Evolutionary conservation across 2,888 invertebrate genomes (phyloP).

Genomic region (Dugesia japonica): DNA sequence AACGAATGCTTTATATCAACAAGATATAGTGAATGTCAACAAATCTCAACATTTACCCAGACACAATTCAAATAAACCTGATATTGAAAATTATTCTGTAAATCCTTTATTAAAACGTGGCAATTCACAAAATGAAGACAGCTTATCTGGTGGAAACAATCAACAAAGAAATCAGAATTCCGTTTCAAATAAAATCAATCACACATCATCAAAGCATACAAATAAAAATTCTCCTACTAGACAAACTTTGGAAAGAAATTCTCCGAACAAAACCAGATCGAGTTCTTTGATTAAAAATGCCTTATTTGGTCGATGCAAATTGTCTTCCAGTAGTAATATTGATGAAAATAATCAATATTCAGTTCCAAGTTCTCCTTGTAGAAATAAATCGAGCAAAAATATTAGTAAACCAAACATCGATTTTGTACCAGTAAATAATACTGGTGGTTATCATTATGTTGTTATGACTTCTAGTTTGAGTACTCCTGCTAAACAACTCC

Average conservation of each 20-base stretch:
- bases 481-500: neutral
- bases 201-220: neutral
- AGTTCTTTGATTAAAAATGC: slow-evolving; percentile 10
- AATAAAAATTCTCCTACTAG: neutral
- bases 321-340: slow-evolving; percentile 11
- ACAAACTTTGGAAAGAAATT: slow-evolving; percentile 12
- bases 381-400: neutral
- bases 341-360: slow-evolving; percentile 1
- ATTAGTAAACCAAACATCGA: neutral
- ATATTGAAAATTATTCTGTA: neutral
- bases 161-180: neutral
- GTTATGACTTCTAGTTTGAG: neutral
- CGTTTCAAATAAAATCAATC: neutral
- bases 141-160: neutral
- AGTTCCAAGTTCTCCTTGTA: neutral
- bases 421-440: neutral
- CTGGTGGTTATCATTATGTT: slow-evolving; percentile 8
- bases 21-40: neutral
- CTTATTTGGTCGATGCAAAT: slow-evolving; percentile 14
- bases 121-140: slow-evolving; percentile 5
- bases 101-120: neutral
- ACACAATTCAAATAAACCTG: no score
- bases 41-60: neutral
- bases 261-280: neutral
- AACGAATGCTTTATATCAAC: neutral